Conservation (phyloP, 2,888 invertebrate genomes). For the Zaprionus bogoriensis region DNA sequence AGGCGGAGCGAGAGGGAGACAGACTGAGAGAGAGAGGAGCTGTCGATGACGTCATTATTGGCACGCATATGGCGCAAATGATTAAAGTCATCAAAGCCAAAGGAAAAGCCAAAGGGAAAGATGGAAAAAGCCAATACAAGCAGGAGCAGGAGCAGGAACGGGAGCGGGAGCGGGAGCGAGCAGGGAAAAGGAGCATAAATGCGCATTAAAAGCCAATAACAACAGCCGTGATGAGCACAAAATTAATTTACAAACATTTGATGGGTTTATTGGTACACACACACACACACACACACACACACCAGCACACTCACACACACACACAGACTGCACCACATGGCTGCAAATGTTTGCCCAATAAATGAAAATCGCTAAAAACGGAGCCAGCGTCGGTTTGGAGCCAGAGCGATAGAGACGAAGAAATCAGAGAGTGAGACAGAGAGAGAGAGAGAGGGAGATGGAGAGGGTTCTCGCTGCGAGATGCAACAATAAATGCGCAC, state of each 20-base stretch:
- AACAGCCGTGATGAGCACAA: conserved; percentile 74
- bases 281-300: conserved; percentile 17
- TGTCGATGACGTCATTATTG: conserved; percentile 58
- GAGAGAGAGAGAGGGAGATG: background rate
- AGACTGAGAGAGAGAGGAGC: background rate
- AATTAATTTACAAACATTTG: conserved; percentile 74
- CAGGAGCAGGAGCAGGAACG: conserved; percentile 7
- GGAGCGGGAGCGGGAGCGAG: conserved; percentile 4
- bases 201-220: conserved; percentile 75
- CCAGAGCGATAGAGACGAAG: background rate
- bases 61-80: conserved; percentile 65
- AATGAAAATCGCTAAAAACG: conserved; percentile 63
- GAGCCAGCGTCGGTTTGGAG: conserved; percentile 27
- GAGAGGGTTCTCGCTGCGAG: background rate
- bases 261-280: conserved; percentile 50
- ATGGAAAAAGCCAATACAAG: conserved; percentile 13
- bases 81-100: conserved; percentile 52
- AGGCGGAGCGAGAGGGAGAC: background rate
- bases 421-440: background rate
- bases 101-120: background rate
- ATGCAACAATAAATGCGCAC: conserved; percentile 63
- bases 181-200: conserved; percentile 42
- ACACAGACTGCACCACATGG: conserved; percentile 45
- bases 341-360: conserved; percentile 67
- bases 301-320: conserved; percentile 1